Evolutionary conservation across 2,797 vertebrate genomes (phyloP), one percentile per base, ranked within the genome.

Genomic region (Chrysocyon brachyurus): DNA sequence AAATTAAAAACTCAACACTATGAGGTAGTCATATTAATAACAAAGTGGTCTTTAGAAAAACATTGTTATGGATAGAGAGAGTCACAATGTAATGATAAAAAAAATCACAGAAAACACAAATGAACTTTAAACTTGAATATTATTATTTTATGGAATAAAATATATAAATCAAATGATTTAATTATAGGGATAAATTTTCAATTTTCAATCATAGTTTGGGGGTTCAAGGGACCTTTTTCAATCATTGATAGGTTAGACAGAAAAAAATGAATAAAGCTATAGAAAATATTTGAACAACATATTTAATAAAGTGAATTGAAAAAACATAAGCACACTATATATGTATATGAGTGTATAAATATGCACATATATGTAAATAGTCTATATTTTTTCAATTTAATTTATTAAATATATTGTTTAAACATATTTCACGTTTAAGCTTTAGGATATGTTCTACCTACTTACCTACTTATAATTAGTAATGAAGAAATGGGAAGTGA

Each of bases 211-310:
- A 52, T 64, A 77, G 3, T 70, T 88, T 52, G 40, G 75, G 6
- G 3, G 31, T 82, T 26, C 24, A 61, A 68, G 17, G 40, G 28
- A 87, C 3, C 17, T 31, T 11, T 87, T 63, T 96, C 7, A 68
- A 33, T 78, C 17, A 61, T 61, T 63, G 9, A 83, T 33, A 83
- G 9, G 3, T 61, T 83, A 91, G 22, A n/a, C 21, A 85, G 36
- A 85, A 86, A 77, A 92, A 59, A 56, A 77, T 94, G 2, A 82
- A 61, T 89, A 79, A 72, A 72, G 3, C 14, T 64, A 49, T 46
- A 75, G 6, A 77, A 78, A 78, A 93, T 72, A 84, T 85, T 89
- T 94, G 17, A 96, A 94, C 4, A 56, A 72, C 4, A 56, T 86
- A 81, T 57, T 94, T 92, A 75, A 68, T 86, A 49, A 92, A 31